Base-by-base conservation (phyloP, 1,140 invertebrate genomes). In the Colletes latitarsis region DNA sequence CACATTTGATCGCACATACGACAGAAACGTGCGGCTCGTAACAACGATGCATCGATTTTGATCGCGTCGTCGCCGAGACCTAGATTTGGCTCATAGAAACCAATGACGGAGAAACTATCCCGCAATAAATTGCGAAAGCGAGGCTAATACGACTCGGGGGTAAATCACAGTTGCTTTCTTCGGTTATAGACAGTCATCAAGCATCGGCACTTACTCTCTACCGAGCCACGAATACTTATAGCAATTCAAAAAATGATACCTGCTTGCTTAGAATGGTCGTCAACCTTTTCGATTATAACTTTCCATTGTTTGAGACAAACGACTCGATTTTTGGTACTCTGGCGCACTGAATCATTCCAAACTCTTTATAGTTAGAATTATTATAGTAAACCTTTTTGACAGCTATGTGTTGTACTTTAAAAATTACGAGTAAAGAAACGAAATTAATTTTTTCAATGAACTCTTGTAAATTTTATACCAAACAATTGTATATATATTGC, bases 91-190 rank as follows among this genome's bases (percentile, higher is more conserved):
- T 30, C 52, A 62, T 74, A 75, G 69, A 82, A 84, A 84, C 79
- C 82, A 78, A 84, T 88, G 85, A 83, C 82, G 84, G 89, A 83
- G 89, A 91, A 92, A 90, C 82, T 63, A 55, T 58, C 83, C 53
- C 81, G 71, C 84, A 64, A 74, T 81, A 68, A 89, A 86, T 88
- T 90, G 91, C 91, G 91, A 92, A 92, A 92, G 91, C 89, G 90
- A 88, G 81, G 77, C 88, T 89, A 91, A 92, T 88, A 72, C 69
- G 71, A 83, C 76, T 21, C 68, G 62, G 82, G 67, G 79, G 72
- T 74, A 84, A 77, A 88, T 88, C 70, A 80, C 73, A 58, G 75
- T 69, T 69, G 81, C 78, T 85, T 82, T 83, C 78, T 67, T 87
- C 71, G 58, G 10, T 63, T 52, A 73, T 67, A 67, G 64, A 77